phyloP scores from a whole-genome alignment of 2,888 invertebrate species.

The Ecliptopera silaceata region DNA sequence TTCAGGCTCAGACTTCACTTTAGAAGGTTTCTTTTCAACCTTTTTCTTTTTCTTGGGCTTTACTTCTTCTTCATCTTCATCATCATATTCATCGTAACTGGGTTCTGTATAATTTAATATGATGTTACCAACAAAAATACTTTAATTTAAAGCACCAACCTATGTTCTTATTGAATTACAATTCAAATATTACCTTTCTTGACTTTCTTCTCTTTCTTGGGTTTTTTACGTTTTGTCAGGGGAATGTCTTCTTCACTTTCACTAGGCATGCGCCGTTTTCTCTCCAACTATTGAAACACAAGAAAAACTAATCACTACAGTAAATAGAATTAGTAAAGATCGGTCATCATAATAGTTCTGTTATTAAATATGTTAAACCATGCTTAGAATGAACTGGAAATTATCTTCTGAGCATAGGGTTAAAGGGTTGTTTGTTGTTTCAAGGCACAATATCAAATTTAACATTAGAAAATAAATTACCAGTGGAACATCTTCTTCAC shows the following conservation, averaged over 20 bases:
- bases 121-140: background rate
- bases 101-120: conserved; percentile 54
- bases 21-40: conserved; percentile 54
- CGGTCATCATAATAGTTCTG: no score
- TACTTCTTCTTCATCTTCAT: conserved; percentile 75
- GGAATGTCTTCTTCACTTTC: conserved; percentile 90
- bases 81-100: conserved; percentile 83
- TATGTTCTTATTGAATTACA: no score
- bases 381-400: no score
- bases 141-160: no score
- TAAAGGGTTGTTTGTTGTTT: no score
- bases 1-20: conserved; percentile 61
- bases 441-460: no score
- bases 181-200: conserved; percentile 72
- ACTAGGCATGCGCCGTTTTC: conserved; percentile 68
- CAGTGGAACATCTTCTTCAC: conserved; percentile 90
- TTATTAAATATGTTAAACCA: no score
- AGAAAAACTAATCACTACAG: background rate
- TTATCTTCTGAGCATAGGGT: no score
- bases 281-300: conserved; percentile 47
- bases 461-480: conserved; percentile 66
- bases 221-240: conserved; percentile 85
- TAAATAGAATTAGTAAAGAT: no score
- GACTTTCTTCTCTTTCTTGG: conserved; percentile 81
- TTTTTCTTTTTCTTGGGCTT: conserved; percentile 82